Base-by-base conservation (phyloP, 2,888 invertebrate species). In the Hydropsyche betteni region DNA sequence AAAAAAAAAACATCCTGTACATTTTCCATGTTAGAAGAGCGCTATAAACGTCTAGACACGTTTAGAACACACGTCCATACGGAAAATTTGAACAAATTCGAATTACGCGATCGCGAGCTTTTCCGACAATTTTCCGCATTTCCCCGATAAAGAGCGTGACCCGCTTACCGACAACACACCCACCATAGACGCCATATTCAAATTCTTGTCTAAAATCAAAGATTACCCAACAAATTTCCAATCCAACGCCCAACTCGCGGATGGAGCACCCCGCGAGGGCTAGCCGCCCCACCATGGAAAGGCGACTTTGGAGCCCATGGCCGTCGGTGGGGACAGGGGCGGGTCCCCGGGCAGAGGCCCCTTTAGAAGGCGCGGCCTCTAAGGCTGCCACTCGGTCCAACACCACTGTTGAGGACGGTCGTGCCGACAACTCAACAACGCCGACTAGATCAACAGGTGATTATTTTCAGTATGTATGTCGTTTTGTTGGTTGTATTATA, bases 51-150 rank as follows among this genome's bases (percentile, higher is more conserved):
- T 44, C 44, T 44, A 44, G 4, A 44, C 44, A 44, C 44, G 44
- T 44, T 4, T 4, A 44, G 10, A 44, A 4, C 44, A 44, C 44
- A 44, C 44, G 10, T 44, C 10, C 44, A 10, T 44, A 24, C 44
- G 51, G 50, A 10, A 44, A 69, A 69, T 69, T 69, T 8, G 69
- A 69, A 69, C 44, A 44, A 69, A 69, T 69, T 69, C 69, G 38
- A 69, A 69, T 69, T 44, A 69, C 50, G 16, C 6, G 16, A 16
- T 44, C 50, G 51, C 14, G 69, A 44, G 38, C n/a, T 69, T 50
- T 69, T 34, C 12, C 64, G 7, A 8, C 50, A 50, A 14, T 14
- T 34, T 7, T 69, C 50, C 69, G 5, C 51, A 16, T 69, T 50
- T 7, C 14, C 44, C 5, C 50, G 38, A 69, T 69, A 50, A 69